Base-by-base conservation (phyloP, 2,888 invertebrate species). In the Gerosis bhagava region DNA sequence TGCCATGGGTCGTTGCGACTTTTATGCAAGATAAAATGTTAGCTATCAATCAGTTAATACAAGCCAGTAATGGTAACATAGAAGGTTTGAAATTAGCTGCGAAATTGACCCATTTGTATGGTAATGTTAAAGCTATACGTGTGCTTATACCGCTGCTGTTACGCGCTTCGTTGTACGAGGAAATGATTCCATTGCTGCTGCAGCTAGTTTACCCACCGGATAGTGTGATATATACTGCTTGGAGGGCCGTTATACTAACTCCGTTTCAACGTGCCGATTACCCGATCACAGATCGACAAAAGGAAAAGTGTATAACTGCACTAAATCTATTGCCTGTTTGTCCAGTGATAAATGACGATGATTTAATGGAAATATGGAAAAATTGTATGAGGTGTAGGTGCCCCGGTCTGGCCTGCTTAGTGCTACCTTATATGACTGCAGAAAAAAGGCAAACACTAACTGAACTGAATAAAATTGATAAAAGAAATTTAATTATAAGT, bases 231-330 rank as follows among this genome's bases (percentile, higher is more conserved):
- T 77, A 67, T 50, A 66, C 74, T 15, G 83, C 88, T 37, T 89
- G 88, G 89, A 77, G 80, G 40, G 72, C 83, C 5, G 72, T 86
- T 51, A 72, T 89, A 42, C 59, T 89, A 49, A 73, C 74, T 31
- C 89, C 89, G 11, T 89, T 89, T 52, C 80, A 84, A 70, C 71
- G 71, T 5, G 87, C 88, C 1, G 89, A 89, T 60, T 83, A 84
- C 57, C 89, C 89, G 21, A 80, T 89, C 37, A 86, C 86, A 24
- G 88, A 83, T 53, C 75, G 77, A 19, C 89, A 89, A 63, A 84
- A 74, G 63, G 53, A 56, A 0, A 83, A 81, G 55, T 89, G 89
- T 64, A 60, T 87, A 19, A 80, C 79, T 54, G 75, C 78, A 41
- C 65, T 89, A 48, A 89, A 87, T 69, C 66, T 88, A 44, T 65